A percentile compares a stretch with the other conserved stretches of the same genome.
Conservation (phyloP, 2,113 vertebrate species). For the Myiagra hebetior region DNA sequence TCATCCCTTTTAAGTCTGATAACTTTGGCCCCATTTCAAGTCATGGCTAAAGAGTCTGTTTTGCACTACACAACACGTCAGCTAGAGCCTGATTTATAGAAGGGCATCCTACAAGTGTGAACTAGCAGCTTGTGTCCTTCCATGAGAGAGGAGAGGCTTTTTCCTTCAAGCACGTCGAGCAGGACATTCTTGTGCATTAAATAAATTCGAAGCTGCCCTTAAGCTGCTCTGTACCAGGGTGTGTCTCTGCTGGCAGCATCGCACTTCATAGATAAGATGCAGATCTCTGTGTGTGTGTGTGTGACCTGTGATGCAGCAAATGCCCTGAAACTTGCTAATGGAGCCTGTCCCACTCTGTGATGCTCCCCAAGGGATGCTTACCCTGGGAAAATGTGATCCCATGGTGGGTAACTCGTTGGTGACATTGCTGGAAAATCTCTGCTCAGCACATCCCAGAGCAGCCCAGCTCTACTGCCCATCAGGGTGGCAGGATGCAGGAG, state of each 20-base stretch:
- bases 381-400: neutral
- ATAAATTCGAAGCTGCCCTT: neutral
- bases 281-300: neutral
- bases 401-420: neutral
- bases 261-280: neutral
- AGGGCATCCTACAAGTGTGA: neutral
- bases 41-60: neutral
- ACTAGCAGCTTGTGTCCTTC: neutral
- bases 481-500: neutral
- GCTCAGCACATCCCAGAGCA: neutral
- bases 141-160: neutral
- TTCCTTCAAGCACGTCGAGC: neutral
- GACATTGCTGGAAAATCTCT: neutral
- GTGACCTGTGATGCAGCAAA: neutral
- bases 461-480: neutral
- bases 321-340: neutral
- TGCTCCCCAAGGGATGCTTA: neutral
- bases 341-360: neutral
- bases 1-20: neutral
- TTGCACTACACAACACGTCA: neutral
- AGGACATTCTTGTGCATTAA: neutral
- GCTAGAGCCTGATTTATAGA: neutral
- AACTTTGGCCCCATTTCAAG: neutral
- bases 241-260: neutral
- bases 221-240: neutral